phyloP scores from a whole-genome alignment of 2,888 invertebrate species.

The Melolontha melolontha region DNA sequence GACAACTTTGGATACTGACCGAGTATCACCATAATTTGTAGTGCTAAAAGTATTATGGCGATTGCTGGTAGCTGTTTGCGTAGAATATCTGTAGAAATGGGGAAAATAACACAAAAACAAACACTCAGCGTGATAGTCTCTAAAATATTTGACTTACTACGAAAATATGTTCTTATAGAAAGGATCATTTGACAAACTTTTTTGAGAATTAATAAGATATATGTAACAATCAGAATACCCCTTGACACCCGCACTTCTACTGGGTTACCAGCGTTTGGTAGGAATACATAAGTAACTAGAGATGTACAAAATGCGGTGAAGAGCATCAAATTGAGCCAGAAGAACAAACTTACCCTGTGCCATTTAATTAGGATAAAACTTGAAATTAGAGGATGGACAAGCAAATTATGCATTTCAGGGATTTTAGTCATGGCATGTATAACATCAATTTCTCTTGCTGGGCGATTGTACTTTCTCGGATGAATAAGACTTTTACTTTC shows the following conservation, averaged over 20 bases:
- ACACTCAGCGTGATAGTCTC: conserved; percentile 77
- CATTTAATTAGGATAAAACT: conserved; percentile 86
- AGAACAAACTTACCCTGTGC: conserved; percentile 80
- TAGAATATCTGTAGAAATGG: conserved; percentile 66
- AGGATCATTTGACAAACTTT: conserved; percentile 80
- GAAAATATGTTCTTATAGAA: conserved; percentile 75
- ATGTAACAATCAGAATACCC: conserved; percentile 69
- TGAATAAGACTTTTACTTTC: conserved; percentile 43
- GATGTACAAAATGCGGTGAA: conserved; percentile 83
- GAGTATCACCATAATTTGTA: conserved; percentile 81
- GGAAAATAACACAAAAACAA: conserved; percentile 72
- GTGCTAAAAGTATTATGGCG: conserved; percentile 80
- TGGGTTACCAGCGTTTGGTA: conserved; percentile 63
- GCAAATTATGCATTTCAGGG: conserved; percentile 74
- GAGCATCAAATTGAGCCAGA: conserved; percentile 81
- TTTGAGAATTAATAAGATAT: conserved; percentile 72
- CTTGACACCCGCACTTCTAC: background rate
- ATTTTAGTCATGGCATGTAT: conserved; percentile 78
- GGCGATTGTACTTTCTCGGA: conserved; percentile 58
- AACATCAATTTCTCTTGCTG: conserved; percentile 77
- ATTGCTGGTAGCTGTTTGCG: conserved; percentile 78
- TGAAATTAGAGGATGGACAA: conserved; percentile 83
- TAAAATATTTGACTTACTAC: conserved; percentile 79
- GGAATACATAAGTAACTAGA: conserved; percentile 66
- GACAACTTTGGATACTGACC: conserved; percentile 84